Evolutionary conservation across 2,113 vertebrate genomes (phyloP), one percentile per base, ranked within the genome.

Genomic region (Danionella cerebrum): DNA sequence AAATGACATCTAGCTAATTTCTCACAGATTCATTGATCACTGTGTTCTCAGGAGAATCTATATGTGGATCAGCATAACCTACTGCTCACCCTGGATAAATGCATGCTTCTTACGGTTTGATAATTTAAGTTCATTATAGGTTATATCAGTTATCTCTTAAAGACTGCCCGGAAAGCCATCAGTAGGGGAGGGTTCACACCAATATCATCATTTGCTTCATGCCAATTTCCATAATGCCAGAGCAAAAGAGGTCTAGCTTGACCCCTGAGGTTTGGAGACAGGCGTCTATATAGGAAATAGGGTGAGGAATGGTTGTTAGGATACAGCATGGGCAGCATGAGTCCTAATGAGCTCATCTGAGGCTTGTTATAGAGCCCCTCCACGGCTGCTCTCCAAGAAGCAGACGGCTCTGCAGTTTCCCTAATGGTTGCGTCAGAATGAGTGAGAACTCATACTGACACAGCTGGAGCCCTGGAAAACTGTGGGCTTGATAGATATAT

Each of bases 301-400:
- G 54, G 29, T n/a, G 27, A 60, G 54, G 69, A 29, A 48, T 22
- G 14, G 67, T 78, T 65, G 59, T 73, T 71, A 57, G 54, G 63
- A 74, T 42, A 68, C 52, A 3, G 44, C 25, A 4, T 47, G 35
- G 54, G 59, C 42, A 36, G n/a, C 42, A 27, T 19, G n/a, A 36
- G 66, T 48, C 62, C 36, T 79, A 79, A 79, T 79, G 71, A 79
- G 72, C 71, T 67, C 74, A 74, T 74, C n/a, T 13, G 77, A 76
- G 77, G 72, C 74, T 79, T 70, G 71, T 76, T 74, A 74, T 33
- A 59, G 58, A 25, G 21, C 41, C 52, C 47, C 51, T 73, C 29
- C 21, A 25, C 35, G 7, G 27, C 21, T 38, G 25, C 69, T 52
- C 42, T 71, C 54, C 21, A 44, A 48, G 51, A 68, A 57, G 48